Conservation (phyloP, 1,140 invertebrate genomes). For the Aporrectodea caliginosa region DNA sequence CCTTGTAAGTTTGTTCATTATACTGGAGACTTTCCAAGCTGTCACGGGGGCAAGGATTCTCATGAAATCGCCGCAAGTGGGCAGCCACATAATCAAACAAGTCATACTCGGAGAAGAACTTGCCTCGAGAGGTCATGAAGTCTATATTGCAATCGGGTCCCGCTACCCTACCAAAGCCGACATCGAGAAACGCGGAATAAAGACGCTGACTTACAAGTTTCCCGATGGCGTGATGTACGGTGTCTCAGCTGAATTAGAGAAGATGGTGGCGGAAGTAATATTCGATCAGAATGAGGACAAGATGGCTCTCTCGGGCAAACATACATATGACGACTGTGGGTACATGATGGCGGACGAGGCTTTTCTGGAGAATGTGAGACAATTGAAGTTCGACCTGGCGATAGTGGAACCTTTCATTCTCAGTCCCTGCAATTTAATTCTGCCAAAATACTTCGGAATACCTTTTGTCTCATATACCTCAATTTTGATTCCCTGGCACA, state of each 20-base stretch:
- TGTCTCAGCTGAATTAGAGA: neutral
- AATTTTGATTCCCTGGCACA: too few relatives aligned
- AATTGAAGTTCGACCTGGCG: constrained; percentile 2
- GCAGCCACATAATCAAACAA: neutral
- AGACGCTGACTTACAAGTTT: neutral
- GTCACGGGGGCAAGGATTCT: neutral
- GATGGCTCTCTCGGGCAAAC: neutral
- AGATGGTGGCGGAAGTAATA: neutral
- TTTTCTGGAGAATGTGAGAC: too few relatives aligned
- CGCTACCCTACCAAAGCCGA: neutral
- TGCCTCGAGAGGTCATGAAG: too few relatives aligned
- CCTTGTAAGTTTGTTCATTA: too few relatives aligned
- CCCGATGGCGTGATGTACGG: too few relatives aligned
- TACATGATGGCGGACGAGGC: neutral
- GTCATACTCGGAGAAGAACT: neutral
- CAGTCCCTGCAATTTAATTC: neutral
- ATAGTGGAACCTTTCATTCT: neutral
- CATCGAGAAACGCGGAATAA: neutral
- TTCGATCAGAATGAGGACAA: neutral
- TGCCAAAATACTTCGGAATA: too few relatives aligned
- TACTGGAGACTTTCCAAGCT: too few relatives aligned
- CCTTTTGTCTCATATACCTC: neutral
- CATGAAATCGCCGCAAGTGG: neutral
- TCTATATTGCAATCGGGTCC: neutral
- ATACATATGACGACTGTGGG: neutral